phyloP scores from a whole-genome alignment of 2,113 vertebrate genomes.

The Rhabdomys dilectus region DNA sequence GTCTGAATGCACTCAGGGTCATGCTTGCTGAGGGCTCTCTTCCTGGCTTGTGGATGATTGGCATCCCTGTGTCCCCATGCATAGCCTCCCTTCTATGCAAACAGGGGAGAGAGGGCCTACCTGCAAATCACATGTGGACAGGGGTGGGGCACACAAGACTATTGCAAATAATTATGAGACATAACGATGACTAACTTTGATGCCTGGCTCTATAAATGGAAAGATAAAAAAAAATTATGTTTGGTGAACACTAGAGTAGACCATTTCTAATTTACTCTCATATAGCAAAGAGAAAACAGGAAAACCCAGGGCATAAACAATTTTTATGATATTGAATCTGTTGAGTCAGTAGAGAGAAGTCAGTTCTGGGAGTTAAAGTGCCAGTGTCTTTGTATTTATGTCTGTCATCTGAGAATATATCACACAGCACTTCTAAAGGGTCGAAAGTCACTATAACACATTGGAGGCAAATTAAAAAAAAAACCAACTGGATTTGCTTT shows the following conservation, averaged over 20 bases:
- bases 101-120: background rate
- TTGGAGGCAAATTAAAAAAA: background rate
- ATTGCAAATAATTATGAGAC: background rate
- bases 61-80: background rate
- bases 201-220: background rate
- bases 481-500: background rate
- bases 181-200: background rate
- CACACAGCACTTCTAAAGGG: background rate
- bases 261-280: background rate
- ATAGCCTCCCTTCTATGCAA: background rate
- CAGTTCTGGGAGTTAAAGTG: background rate
- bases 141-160: background rate
- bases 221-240: background rate
- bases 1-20: background rate
- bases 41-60: background rate
- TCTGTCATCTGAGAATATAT: background rate
- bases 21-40: background rate
- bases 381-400: background rate
- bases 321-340: background rate
- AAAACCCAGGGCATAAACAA: background rate
- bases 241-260: background rate
- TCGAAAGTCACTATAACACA: background rate
- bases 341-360: background rate
- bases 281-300: background rate
- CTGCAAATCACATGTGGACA: background rate